phyloP scores from a whole-genome alignment of 64 coral and sea anemone genomes.

The Montipora cactus region DNA sequence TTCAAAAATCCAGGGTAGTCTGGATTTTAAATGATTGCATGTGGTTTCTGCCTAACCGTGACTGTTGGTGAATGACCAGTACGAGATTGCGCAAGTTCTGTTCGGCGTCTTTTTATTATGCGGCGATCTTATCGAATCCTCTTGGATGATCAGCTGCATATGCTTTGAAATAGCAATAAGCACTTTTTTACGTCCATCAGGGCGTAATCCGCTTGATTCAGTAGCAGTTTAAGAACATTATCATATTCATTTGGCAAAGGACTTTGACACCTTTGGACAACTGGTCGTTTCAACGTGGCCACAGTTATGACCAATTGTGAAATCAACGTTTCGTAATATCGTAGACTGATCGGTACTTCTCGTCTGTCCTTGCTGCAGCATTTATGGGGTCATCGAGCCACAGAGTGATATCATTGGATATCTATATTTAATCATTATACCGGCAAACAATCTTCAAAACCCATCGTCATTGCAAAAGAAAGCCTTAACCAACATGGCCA shows the following conservation, averaged over 20 bases:
- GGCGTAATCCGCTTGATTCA: conserved; percentile 27
- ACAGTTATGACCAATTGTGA: not conserved
- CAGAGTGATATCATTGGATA: not conserved
- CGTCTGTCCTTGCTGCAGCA: not conserved
- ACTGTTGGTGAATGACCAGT: not conserved
- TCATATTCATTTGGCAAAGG: not conserved
- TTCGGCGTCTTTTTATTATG: not conserved
- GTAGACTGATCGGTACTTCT: not conserved
- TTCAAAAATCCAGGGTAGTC: too few relatives aligned
- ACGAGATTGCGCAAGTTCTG: not conserved
- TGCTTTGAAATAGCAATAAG: not conserved
- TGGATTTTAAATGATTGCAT: not conserved
- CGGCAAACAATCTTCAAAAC: too few relatives aligned
- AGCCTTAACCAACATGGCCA: not conserved
- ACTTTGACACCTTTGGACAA: not conserved
- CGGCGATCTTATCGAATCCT: not conserved
- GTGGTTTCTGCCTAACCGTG: not conserved
- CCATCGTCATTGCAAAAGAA: not conserved
- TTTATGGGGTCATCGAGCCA: not conserved
- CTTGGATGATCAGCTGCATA: conserved; percentile 19
- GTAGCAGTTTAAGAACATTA: not conserved
- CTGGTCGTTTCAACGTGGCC: not conserved
- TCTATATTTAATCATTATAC: not conserved
- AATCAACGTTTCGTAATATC: not conserved
- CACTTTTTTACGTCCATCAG: not conserved